Evolutionary conservation across 2,113 vertebrate species (phyloP).

Genomic region (Leptocoma aspasia): DNA sequence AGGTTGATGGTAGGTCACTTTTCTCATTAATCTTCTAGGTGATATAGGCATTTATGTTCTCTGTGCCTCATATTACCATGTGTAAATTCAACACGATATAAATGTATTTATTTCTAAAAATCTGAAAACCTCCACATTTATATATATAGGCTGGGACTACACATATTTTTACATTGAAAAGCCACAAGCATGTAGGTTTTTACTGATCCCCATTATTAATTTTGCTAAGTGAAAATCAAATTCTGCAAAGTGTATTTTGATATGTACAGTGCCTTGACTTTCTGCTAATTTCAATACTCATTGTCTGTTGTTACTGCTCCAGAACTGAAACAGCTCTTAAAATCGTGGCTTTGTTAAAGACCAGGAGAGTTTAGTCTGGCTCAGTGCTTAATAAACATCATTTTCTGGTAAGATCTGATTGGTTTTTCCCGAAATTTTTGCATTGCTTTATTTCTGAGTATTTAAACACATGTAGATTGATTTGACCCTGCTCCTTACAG

Average conservation of each 20-base stretch:
- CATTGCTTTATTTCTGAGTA: slow-evolving; percentile 35
- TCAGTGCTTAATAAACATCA: neutral
- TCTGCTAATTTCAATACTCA: neutral
- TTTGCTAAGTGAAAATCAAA: neutral
- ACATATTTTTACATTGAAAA: neutral
- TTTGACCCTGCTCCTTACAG: slow-evolving; percentile 7
- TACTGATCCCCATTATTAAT: neutral
- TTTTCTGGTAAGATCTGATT: neutral
- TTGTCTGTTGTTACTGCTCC: neutral
- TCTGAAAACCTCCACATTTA: neutral
- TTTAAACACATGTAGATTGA: slow-evolving; percentile 21
- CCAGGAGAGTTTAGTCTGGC: neutral
- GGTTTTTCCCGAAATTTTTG: neutral
- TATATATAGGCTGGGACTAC: neutral
- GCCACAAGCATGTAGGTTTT: neutral
- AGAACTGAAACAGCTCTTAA: neutral
- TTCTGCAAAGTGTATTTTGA: neutral
- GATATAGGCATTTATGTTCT: neutral
- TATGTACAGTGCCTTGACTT: neutral
- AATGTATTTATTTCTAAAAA: neutral
- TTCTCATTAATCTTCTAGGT: neutral
- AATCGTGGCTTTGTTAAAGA: neutral
- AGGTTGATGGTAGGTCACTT: neutral
- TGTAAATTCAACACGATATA: neutral
- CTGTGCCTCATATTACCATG: neutral